Percentiles rank a stretch among this genome's conserved stretches.
Evolutionary conservation across 2,797 vertebrate species (phyloP).

Genomic region (Clarias platycephalus): DNA sequence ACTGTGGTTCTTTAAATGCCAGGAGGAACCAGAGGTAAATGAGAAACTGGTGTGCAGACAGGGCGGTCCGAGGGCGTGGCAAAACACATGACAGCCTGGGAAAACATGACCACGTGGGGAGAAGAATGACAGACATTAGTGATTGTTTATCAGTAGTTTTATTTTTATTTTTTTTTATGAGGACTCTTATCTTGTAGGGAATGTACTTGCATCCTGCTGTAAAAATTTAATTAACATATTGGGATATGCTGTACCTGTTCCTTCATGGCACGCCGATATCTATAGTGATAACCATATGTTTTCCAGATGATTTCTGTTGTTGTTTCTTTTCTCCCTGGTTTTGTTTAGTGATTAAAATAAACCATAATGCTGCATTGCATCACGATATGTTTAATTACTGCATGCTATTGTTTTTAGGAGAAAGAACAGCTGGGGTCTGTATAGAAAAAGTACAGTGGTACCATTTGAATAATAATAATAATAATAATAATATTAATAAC

Average conservation of each 20-base stretch:
- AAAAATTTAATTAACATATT: not conserved
- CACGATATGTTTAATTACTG: not conserved
- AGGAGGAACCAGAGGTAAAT: no score
- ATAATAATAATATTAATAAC: no score
- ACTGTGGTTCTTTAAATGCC: no score
- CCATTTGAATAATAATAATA: no score
- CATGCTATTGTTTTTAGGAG: not conserved
- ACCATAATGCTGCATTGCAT: not conserved
- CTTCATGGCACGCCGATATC: not conserved
- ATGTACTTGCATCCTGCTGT: not conserved
- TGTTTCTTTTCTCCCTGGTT: not conserved
- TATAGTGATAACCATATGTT: not conserved
- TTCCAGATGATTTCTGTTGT: not conserved
- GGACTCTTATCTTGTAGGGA: not conserved
- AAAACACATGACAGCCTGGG: no score
- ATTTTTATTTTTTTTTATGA: not conserved
- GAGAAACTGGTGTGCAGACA: no score
- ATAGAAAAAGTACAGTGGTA: conserved; percentile 3
- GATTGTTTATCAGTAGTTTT: not conserved
- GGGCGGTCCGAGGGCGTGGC: no score
- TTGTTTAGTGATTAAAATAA: not conserved
- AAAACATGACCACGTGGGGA: no score
- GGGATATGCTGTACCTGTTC: not conserved
- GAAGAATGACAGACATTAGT: not conserved
- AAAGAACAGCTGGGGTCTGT: conserved; percentile 19